Percentiles rank a stretch among this genome's conserved stretches.
phyloP scores from a whole-genome alignment of 2,797 vertebrate genomes.

The Propithecus perrieri region DNA sequence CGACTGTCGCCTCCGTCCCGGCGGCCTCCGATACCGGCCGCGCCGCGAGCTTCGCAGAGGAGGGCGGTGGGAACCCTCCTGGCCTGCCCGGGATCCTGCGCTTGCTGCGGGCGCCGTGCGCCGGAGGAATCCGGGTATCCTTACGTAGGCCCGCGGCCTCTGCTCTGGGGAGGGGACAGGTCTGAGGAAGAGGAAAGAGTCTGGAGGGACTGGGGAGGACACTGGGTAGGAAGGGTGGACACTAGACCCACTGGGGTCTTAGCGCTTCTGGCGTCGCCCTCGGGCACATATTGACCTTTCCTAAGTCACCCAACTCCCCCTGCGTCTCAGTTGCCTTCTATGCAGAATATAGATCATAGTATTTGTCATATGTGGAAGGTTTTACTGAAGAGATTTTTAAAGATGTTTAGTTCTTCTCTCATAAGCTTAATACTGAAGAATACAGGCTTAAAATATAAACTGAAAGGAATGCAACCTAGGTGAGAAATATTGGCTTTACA shows the following conservation, averaged over 20 bases:
- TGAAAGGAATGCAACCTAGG: background rate
- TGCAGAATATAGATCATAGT: background rate
- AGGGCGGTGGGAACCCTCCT: background rate
- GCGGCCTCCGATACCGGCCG: background rate
- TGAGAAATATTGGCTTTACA: background rate
- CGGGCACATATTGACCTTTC: background rate
- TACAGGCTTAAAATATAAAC: background rate
- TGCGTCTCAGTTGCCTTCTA: background rate
- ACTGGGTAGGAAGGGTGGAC: background rate
- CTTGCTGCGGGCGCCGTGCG: background rate
- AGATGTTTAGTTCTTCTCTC: background rate
- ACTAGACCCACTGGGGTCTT: background rate
- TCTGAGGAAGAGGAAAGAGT: background rate
- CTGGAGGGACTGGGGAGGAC: background rate
- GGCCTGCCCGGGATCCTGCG: background rate
- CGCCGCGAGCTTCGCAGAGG: background rate
- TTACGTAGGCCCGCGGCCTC: background rate
- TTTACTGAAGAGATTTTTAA: background rate
- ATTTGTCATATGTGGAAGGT: background rate
- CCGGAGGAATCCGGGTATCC: background rate
- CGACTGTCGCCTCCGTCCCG: fast-evolving
- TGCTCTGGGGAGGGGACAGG: fast-evolving
- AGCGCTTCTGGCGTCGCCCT: background rate
- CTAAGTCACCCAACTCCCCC: background rate
- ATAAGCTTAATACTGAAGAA: background rate